phyloP scores from a whole-genome alignment of 2,113 vertebrate genomes.

The Thamnaconus septentrionalis region DNA sequence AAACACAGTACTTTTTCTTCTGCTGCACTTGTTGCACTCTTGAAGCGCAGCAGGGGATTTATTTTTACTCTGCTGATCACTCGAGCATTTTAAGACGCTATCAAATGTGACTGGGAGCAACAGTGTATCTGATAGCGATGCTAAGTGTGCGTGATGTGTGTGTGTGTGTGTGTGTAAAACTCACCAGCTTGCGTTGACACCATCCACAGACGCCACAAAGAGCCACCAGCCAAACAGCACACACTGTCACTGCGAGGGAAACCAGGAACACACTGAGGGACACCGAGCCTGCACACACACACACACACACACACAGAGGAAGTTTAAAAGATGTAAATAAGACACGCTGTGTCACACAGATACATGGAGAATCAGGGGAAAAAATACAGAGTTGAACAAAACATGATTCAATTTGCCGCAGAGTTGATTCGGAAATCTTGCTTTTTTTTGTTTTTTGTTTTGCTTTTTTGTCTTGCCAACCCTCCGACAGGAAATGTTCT shows the following conservation, averaged over 20 bases:
- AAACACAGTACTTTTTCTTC: no score
- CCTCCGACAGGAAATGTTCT: slow-evolving; percentile 11
- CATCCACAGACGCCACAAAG: slow-evolving; percentile 98
- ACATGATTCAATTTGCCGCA: no score
- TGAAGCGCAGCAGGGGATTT: neutral
- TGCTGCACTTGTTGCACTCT: no score
- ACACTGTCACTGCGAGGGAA: slow-evolving; percentile 95
- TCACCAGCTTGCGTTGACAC: slow-evolving; percentile 99
- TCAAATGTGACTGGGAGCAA: no score
- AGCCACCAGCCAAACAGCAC: slow-evolving; percentile 93
- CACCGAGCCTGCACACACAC: slow-evolving; percentile 82
- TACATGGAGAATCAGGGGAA: no score
- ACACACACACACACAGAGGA: slow-evolving; percentile 22
- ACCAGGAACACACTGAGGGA: slow-evolving; percentile 94
- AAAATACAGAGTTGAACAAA: no score
- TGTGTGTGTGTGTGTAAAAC: slow-evolving; percentile 58
- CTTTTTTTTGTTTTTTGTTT: no score
- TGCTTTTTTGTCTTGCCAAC: no score
- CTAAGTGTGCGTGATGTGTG: slow-evolving; percentile 17
- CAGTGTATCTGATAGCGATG: neutral
- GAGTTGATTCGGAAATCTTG: no score
- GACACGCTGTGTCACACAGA: no score
- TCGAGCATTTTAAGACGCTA: slow-evolving; percentile 16
- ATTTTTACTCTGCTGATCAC: slow-evolving; percentile 23
- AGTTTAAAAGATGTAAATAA: slow-evolving; percentile 15